These are phyloP conservation scores for Micrasema longulum DNA, from an alignment of 1,140 invertebrate genomes.

Conservation along the genomic window DNA sequence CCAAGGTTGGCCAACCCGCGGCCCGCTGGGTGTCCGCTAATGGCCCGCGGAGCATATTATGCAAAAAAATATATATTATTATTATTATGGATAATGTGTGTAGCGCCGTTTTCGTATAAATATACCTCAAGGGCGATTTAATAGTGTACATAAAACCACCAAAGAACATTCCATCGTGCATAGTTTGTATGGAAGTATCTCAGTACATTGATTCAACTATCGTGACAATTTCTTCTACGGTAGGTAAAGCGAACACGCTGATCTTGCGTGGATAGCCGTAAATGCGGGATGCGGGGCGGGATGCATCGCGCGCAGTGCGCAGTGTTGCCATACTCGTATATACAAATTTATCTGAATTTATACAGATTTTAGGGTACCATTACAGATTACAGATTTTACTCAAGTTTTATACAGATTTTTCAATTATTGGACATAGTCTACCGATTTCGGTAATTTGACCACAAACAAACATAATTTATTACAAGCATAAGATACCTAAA, in stretches of 20 bases:
- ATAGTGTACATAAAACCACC: no score
- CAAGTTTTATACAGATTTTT: conserved; percentile 26
- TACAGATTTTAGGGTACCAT: conserved; percentile 25
- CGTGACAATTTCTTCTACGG: conserved; percentile 31
- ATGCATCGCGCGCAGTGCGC: conserved; percentile 36
- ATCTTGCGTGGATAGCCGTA: conserved; percentile 33
- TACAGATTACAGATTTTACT: conserved; percentile 18
- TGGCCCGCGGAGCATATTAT: no score
- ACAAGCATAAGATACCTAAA: conserved; percentile 21
- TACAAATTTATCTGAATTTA: conserved; percentile 28
- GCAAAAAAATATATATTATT: no score
- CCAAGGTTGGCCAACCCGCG: no score
- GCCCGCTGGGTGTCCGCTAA: no score
- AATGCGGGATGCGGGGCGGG: conserved; percentile 28
- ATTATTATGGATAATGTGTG: no score
- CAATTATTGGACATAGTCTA: conserved; percentile 27
- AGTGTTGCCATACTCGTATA: conserved; percentile 22
- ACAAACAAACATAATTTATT: conserved; percentile 16
- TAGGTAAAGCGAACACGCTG: conserved; percentile 23
- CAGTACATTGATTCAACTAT: conserved; percentile 35
- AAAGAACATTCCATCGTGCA: conserved; percentile 17
- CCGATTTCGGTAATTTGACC: conserved; percentile 25
- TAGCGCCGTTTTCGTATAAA: no score
- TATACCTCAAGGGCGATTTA: no score
- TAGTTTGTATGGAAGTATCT: conserved; percentile 29